Evolutionary conservation across 2,797 vertebrate genomes (phyloP).

Genomic region (Tympanoctomys barrerae): DNA sequence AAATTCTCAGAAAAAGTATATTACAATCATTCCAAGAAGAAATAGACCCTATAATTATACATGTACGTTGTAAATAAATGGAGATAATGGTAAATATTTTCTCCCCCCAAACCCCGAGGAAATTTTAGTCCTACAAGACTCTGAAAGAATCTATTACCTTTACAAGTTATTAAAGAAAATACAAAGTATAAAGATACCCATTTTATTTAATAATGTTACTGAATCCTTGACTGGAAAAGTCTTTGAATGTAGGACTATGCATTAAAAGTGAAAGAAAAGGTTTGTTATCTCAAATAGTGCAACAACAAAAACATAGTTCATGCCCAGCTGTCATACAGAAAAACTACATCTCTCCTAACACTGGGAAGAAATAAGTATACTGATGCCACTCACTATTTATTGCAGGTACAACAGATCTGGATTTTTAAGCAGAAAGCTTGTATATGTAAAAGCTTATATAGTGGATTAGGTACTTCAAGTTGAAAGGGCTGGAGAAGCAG

Average conservation of each 20-base stretch:
- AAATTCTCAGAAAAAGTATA: neutral
- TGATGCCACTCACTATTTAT: neutral
- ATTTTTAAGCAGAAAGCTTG: neutral
- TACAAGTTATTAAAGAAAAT: constrained; percentile 1
- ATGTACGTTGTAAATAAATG: neutral
- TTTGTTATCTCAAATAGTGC: neutral
- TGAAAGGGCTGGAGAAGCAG: neutral
- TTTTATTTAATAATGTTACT: neutral
- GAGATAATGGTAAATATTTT: neutral
- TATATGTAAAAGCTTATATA: too few relatives aligned
- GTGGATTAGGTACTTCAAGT: neutral
- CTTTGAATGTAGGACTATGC: neutral
- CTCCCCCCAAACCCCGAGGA: neutral
- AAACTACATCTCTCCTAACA: neutral
- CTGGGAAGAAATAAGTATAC: neutral
- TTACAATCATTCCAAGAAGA: neutral
- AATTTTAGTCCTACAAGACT: neutral
- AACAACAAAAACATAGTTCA: neutral
- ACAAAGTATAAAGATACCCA: neutral
- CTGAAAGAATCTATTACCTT: neutral
- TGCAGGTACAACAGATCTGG: neutral
- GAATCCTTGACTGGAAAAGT: neutral
- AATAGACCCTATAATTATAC: neutral
- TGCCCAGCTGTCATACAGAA: neutral
- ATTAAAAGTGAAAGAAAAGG: neutral